Percentiles rank a stretch among this genome's conserved stretches.
phyloP scores from a whole-genome alignment of 2,113 vertebrate species.

The Geococcyx californianus region DNA sequence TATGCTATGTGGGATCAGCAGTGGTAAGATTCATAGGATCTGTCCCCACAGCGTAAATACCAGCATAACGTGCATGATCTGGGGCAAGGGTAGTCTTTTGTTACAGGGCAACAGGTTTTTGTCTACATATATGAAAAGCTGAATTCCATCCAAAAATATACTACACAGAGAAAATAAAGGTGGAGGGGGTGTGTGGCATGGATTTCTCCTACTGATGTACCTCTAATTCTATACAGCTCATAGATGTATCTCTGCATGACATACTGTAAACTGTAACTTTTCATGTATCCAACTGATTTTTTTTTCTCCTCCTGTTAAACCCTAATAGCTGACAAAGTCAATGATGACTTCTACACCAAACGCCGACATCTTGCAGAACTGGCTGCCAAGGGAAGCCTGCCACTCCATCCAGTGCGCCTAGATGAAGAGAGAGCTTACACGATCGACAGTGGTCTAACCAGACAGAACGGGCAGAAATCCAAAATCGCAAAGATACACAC shows the following conservation, averaged over 20 bases:
- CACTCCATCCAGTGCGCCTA: constrained; percentile 87
- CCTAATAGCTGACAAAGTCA: constrained; percentile 89
- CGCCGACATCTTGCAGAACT: constrained; percentile 90
- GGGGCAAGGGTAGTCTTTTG: neutral
- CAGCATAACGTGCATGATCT: neutral
- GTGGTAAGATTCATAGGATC: fast-evolving
- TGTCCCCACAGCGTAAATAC: neutral
- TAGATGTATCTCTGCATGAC: neutral
- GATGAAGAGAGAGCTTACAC: constrained; percentile 89
- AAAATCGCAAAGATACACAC: constrained; percentile 80
- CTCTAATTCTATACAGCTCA: neutral
- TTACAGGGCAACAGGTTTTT: neutral
- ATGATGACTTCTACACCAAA: constrained; percentile 92
- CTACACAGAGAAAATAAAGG: neutral
- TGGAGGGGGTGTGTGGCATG: neutral
- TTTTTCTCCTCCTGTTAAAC: neutral
- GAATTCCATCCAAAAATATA: neutral
- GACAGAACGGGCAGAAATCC: constrained; percentile 88
- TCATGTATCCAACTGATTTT: neutral
- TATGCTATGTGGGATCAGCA: neutral
- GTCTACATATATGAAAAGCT: neutral
- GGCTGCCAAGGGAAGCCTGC: constrained; percentile 88
- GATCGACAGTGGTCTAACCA: constrained; percentile 84
- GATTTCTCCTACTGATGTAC: neutral
- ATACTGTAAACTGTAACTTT: neutral